Base-by-base conservation (phyloP, 2,888 invertebrate species). In the Drosophila differens region DNA sequence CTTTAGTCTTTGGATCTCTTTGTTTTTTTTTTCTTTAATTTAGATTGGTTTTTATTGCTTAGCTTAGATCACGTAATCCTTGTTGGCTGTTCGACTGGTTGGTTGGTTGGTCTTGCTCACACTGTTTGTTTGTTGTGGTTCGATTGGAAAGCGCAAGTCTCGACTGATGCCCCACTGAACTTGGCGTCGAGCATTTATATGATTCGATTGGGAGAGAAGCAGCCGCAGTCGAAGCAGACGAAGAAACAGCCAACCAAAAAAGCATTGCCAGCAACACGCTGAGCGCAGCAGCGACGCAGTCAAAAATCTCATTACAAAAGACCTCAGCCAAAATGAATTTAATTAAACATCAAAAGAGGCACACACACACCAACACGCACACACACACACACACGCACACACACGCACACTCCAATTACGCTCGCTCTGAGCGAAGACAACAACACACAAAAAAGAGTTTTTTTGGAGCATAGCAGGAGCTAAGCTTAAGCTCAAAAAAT, bases 31-130 rank as follows among this genome's bases (percentile, higher is more conserved):
- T 14, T 39, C 4, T n/a, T 37, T 39, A 10, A 41, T n/a, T 51
- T 30, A 6, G 39, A 28, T 39, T 57, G 28, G 16, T 41, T 58
- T 51, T 51, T 32, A 16, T 39, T 35, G 39, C 95, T 22, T 89
- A 96, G 72, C 55, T 66, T 65, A 60, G 64, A 74, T 70, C 71
- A 95, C 90, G 80, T 91, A 87, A 91, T 89, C 91, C 91, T 86
- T 83, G 68, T 77, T 70, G 72, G 55, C n/a, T 22, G 19, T 37
- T 28, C 7, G 37, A 55, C 64, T 71, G 65, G 10, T 37, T 19
- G 35, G 41, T 52, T 71, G 65, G 19, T 37, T 19, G 35, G 41
- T 52, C 35, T 33, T 16, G 52, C 61, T 41, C 35, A 25, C 55
- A 39, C 39, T 39, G n/a, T 39, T 39, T 64, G 64, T 33, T 47